phyloP scores from a whole-genome alignment of 1,140 invertebrate species.

The Drosophila paulistorum region DNA sequence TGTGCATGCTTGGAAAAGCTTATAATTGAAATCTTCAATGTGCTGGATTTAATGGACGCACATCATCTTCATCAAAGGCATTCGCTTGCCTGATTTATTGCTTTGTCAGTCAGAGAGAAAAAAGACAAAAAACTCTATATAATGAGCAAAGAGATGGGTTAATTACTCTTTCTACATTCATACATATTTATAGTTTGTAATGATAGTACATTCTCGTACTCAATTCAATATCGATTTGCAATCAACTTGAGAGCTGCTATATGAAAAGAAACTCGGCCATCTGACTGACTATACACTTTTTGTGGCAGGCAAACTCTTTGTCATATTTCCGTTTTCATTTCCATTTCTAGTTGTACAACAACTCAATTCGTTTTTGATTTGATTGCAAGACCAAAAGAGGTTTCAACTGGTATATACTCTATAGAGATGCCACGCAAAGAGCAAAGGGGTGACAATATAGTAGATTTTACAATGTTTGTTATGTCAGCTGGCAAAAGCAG shows the following conservation, averaged over 20 bases:
- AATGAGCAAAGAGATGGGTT: constrained; percentile 45
- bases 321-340: constrained; percentile 53
- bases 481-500: constrained; percentile 43
- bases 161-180: constrained; percentile 39
- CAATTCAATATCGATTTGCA: constrained; percentile 62
- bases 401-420: background rate
- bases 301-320: constrained; percentile 45
- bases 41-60: constrained; percentile 60
- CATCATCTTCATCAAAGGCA: constrained; percentile 30
- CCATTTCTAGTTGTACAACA: constrained; percentile 33
- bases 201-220: constrained; percentile 25
- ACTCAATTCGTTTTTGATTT: constrained; percentile 72
- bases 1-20: constrained; percentile 8
- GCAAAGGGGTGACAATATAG: constrained; percentile 43
- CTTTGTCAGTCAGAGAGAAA: constrained; percentile 39
- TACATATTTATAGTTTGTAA: constrained; percentile 4
- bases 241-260: constrained; percentile 57
- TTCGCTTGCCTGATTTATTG: constrained; percentile 56
- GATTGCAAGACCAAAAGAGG: constrained; percentile 49
- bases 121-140: constrained; percentile 5
- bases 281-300: constrained; percentile 20
- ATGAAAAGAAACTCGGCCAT: background rate
- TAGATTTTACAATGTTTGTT: constrained; percentile 71
- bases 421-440: background rate
- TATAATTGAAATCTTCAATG: constrained; percentile 70